Conservation (phyloP, 92 coral and sea anemone genomes). For the Bergia puertoricense region DNA sequence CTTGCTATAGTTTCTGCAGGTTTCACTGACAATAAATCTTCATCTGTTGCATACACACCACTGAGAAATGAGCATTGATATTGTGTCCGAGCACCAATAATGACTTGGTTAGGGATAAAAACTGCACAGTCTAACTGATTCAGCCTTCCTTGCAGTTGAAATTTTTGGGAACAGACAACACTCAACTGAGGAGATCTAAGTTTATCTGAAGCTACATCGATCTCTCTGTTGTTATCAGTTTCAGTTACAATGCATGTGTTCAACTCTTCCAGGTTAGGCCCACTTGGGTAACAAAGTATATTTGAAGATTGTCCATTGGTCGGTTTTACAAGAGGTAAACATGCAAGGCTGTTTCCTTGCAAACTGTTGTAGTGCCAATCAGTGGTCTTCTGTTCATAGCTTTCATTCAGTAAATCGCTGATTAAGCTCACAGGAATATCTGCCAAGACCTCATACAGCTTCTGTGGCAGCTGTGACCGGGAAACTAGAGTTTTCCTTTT, state of each 20-base stretch:
- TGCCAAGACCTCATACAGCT: constrained; percentile 39
- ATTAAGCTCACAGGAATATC: constrained; percentile 68
- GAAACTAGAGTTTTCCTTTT: not conserved
- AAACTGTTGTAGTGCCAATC: constrained; percentile 59
- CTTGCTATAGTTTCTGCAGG: constrained; percentile 71
- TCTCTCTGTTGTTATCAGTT: not conserved
- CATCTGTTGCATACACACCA: constrained; percentile 1
- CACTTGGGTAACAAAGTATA: constrained; percentile 72
- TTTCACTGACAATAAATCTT: constrained; percentile 40
- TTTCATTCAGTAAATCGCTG: constrained; percentile 63
- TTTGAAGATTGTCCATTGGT: constrained; percentile 10
- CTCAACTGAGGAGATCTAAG: constrained; percentile 13
- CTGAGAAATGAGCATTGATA: constrained; percentile 73
- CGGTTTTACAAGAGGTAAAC: constrained; percentile 13
- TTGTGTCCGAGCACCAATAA: constrained; percentile 67
- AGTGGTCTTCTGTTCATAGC: constrained; percentile 52
- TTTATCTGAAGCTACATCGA: not conserved
- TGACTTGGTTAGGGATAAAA: constrained; percentile 9
- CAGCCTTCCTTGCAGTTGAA: constrained; percentile 61
- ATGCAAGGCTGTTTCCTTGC: constrained; percentile 75
- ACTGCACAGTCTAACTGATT: constrained; percentile 62
- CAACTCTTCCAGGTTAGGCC: constrained; percentile 60
- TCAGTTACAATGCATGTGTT: constrained; percentile 49
- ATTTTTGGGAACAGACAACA: constrained; percentile 25
- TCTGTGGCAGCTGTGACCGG: constrained; percentile 1